phyloP scores from a whole-genome alignment of 2,797 vertebrate genomes.

The Myripristis jacobus region DNA sequence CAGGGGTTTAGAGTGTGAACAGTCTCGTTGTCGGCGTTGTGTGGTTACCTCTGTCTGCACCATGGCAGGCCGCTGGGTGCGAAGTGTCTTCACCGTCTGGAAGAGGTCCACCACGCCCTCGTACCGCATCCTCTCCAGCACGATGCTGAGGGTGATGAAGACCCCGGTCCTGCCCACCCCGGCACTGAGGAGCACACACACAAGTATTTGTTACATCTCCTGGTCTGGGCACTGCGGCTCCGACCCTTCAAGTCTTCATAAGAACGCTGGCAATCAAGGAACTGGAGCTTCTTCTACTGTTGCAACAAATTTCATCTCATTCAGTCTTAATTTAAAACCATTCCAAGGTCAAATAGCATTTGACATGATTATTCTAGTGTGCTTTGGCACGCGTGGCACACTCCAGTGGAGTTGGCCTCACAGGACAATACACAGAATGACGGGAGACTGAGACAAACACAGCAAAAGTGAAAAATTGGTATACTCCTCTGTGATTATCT shows the following conservation, averaged over 20 bases:
- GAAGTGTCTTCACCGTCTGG: slow-evolving; percentile 96
- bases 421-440: not conserved
- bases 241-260: not conserved
- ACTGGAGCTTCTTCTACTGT: not conserved
- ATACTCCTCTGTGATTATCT: not conserved
- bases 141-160: slow-evolving; percentile 96
- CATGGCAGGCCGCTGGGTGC: slow-evolving; percentile 96
- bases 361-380: not conserved
- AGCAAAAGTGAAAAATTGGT: not conserved
- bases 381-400: not conserved
- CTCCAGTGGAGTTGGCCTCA: not conserved
- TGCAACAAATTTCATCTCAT: not conserved
- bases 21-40: not conserved
- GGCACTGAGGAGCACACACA: slow-evolving; percentile 80
- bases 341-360: not conserved
- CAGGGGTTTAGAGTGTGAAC: not conserved
- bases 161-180: slow-evolving; percentile 95
- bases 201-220: not conserved
- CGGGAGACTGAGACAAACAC: not conserved
- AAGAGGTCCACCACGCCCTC: slow-evolving; percentile 97
- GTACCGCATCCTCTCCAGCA: slow-evolving; percentile 96
- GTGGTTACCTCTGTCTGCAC: slow-evolving; percentile 94
- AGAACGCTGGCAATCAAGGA: not conserved
- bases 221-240: not conserved
- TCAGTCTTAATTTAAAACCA: not conserved